These are phyloP conservation scores for Megalopta genalis DNA, from an alignment of 1,140 invertebrate genomes.

Conservation along the genomic window DNA sequence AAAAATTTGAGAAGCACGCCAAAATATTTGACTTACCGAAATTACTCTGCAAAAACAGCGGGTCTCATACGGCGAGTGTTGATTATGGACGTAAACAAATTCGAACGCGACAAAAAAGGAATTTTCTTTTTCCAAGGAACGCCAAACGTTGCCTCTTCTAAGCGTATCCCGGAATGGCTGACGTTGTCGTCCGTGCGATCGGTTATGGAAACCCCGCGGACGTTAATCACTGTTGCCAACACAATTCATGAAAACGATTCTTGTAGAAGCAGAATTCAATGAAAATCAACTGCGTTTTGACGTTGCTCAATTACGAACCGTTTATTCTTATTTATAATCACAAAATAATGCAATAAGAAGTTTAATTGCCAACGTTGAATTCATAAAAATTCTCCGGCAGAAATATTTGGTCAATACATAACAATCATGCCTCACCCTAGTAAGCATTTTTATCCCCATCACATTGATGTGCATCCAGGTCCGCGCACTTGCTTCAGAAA, in stretches of 20 bases:
- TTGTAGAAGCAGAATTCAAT: background rate
- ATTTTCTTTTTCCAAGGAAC: slow-evolving; percentile 30
- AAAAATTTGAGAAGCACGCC: slow-evolving; percentile 33
- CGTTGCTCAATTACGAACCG: background rate
- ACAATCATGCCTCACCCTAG: too few relatives aligned
- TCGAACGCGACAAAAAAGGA: slow-evolving; percentile 42
- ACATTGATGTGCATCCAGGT: too few relatives aligned
- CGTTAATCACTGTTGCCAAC: slow-evolving; percentile 22
- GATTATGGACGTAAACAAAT: slow-evolving; percentile 52
- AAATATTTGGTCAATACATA: too few relatives aligned
- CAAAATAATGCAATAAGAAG: too few relatives aligned
- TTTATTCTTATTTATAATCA: background rate
- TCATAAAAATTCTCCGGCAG: too few relatives aligned
- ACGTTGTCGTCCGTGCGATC: slow-evolving; percentile 46
- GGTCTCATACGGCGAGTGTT: slow-evolving; percentile 51
- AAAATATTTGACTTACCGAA: slow-evolving; percentile 59
- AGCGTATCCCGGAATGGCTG: slow-evolving; percentile 51
- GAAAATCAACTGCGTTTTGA: background rate
- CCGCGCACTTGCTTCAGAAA: too few relatives aligned
- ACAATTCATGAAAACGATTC: background rate
- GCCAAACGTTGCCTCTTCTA: slow-evolving; percentile 10
- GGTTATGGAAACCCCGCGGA: slow-evolving; percentile 46
- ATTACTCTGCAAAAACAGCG: slow-evolving; percentile 49
- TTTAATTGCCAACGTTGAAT: too few relatives aligned
- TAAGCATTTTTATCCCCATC: too few relatives aligned